Evolutionary conservation across 2,888 invertebrate genomes (phyloP).

Genomic region (Ophioninae sp.): DNA sequence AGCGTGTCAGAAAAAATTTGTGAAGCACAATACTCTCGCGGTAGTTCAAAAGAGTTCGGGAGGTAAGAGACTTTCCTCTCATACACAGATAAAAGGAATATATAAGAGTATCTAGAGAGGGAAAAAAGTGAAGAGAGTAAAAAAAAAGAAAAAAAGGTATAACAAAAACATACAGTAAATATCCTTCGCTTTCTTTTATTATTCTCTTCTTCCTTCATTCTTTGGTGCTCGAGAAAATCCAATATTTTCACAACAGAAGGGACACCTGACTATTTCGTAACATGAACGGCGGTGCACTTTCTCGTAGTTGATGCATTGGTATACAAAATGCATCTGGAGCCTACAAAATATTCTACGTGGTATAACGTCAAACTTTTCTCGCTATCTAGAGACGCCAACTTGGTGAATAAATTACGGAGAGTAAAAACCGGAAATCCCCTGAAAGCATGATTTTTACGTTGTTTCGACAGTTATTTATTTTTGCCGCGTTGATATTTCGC

Average conservation of each 20-base stretch:
- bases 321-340: slow-evolving; percentile 5
- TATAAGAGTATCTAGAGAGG: not conserved
- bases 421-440: too few species aligned
- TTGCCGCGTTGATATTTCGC: too few species aligned
- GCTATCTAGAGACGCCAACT: not conserved
- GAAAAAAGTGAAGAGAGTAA: slow-evolving; percentile 4
- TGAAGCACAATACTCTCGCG: slow-evolving; percentile 40
- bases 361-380: not conserved
- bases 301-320: slow-evolving; percentile 32
- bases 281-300: slow-evolving; percentile 9
- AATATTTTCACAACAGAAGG: slow-evolving; percentile 49
- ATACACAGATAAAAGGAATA: slow-evolving; percentile 12
- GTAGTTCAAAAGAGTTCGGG: slow-evolving; percentile 38
- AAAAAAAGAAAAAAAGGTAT: not conserved
- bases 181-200: slow-evolving; percentile 28
- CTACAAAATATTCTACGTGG: not conserved
- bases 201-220: slow-evolving; percentile 22
- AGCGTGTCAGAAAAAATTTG: slow-evolving; percentile 40
- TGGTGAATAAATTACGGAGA: too few species aligned
- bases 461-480: too few species aligned
- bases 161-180: slow-evolving; percentile 44
- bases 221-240: slow-evolving; percentile 38
- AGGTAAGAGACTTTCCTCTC: slow-evolving; percentile 47
- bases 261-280: slow-evolving; percentile 6
- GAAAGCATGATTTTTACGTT: too few species aligned